A percentile compares a stretch with the other conserved stretches of the same genome.
These are phyloP conservation scores for Acleris cristana DNA, from an alignment of 2,888 invertebrate genomes.

Conservation along the genomic window DNA sequence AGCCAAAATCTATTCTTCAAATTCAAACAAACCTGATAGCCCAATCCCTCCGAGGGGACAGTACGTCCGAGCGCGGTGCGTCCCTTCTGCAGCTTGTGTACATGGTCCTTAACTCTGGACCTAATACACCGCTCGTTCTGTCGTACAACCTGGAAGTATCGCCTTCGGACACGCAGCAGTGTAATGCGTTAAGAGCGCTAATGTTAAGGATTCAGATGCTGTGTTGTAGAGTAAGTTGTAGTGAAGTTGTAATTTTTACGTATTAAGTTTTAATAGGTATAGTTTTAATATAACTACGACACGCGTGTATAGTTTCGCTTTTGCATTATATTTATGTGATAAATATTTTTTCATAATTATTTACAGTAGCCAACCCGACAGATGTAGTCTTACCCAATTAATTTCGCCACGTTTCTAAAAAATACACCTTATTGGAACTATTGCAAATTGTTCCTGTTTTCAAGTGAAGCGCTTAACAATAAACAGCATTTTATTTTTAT, in stretches of 20 bases:
- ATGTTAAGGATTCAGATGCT: constrained; percentile 76
- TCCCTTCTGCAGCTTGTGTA: constrained; percentile 66
- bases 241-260: not conserved
- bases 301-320: no score
- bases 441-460: no score
- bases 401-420: no score
- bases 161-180: constrained; percentile 51
- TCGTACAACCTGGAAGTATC: constrained; percentile 48
- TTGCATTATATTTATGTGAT: no score
- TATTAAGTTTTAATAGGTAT: no score
- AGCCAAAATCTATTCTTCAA: constrained; percentile 68
- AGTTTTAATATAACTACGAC: no score
- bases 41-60: constrained; percentile 62
- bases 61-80: constrained; percentile 60
- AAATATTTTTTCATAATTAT: no score
- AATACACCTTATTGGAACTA: no score
- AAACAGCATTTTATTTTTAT: no score
- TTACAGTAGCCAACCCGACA: no score
- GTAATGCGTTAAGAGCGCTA: constrained; percentile 64
- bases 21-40: constrained; percentile 65
- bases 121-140: constrained; percentile 60
- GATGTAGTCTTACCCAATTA: no score
- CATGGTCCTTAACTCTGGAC: constrained; percentile 62
- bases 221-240: constrained; percentile 65
- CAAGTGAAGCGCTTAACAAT: no score